Base-by-base conservation (phyloP, 2,888 invertebrate genomes). In the Zootermopsis nevadensis region DNA sequence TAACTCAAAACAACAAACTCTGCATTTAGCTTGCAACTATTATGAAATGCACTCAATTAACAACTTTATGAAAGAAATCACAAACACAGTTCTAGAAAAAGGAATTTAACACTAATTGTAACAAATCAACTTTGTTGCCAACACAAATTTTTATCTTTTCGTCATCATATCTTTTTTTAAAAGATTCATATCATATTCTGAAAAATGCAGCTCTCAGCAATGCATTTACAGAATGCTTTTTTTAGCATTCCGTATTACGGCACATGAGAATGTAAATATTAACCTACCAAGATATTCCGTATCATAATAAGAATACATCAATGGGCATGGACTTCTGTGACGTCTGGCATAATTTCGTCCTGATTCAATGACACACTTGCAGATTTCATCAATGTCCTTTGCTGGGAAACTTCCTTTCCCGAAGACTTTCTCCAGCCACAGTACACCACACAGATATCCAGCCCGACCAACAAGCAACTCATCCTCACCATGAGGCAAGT, bases 381-480 rank as follows among this genome's bases (percentile, higher is more conserved):
- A 95, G 42, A 97, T 91, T 84, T 93, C 92, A 85, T 92, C 66
- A 30, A 84, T 27, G 15, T 77, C 72, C 76, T 84, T 66, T n/a
- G 67, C 38, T 24, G 84, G 77, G 31, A 84, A 33, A 1, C n/a
- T 33, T 30, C 67, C 77, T n/a, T 69, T 88, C 84, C 91, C 89
- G 6, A 93, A 88, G 85, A 94, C 92, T 84, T 93, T 91, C 86
- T 91, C 91, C 48, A 97, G 88, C 94, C 95, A 95, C 42, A 96
- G 88, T 8, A 94, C 93, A 8, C 96, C 97, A 86, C 94, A 93
- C 0, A 97, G 88, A 87, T 95, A 97, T 0, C 97, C 97, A 72
- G 97, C 94, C 85, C 97, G 91, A 0, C 97, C 97, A 0, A 97
- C 96, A 87, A 97, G 94, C 33, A 96, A 90, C 89, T 97, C 97